Percentiles rank a stretch among this genome's conserved stretches.
phyloP scores from a whole-genome alignment of 2,888 invertebrate genomes.

The Atherix ibis region DNA sequence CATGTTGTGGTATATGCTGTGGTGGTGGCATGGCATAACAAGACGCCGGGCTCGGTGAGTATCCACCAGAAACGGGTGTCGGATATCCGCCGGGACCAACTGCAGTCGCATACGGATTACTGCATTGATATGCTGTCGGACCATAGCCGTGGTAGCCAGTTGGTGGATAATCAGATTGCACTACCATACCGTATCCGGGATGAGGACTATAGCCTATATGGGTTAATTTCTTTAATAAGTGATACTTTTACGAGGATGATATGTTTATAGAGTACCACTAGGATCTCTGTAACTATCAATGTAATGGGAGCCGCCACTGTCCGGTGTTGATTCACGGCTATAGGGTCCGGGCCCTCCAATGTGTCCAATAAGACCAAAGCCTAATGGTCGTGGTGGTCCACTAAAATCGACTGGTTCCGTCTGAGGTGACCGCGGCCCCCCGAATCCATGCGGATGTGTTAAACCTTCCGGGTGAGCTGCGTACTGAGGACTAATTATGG shows the following conservation, averaged over 20 bases:
- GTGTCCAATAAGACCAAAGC: constrained; percentile 37
- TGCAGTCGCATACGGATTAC: constrained; percentile 33
- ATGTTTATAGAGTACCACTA: no score
- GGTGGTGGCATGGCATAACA: constrained; percentile 84
- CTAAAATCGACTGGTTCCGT: constrained; percentile 59
- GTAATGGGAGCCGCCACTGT: constrained; percentile 78
- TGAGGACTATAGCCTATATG: constrained; percentile 68
- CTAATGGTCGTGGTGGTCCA: constrained; percentile 46
- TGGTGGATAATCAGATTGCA: constrained; percentile 66
- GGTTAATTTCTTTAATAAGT: no score
- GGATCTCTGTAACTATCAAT: constrained; percentile 76
- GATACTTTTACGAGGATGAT: no score
- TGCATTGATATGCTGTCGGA: constrained; percentile 42
- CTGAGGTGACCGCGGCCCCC: constrained; percentile 44
- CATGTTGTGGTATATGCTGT: constrained; percentile 58
- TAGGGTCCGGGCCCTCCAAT: constrained; percentile 51
- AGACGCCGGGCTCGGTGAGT: constrained; percentile 48
- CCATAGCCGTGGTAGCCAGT: constrained; percentile 56
- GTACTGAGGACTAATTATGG: constrained; percentile 44
- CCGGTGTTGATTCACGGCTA: constrained; percentile 77
- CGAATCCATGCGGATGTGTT: constrained; percentile 38
- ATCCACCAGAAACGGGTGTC: constrained; percentile 51
- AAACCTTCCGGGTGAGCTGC: constrained; percentile 32
- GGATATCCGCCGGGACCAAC: constrained; percentile 42
- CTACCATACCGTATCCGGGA: constrained; percentile 67